phyloP scores from a whole-genome alignment of 2,888 invertebrate species.

The Exephanes ischioxanthus region DNA sequence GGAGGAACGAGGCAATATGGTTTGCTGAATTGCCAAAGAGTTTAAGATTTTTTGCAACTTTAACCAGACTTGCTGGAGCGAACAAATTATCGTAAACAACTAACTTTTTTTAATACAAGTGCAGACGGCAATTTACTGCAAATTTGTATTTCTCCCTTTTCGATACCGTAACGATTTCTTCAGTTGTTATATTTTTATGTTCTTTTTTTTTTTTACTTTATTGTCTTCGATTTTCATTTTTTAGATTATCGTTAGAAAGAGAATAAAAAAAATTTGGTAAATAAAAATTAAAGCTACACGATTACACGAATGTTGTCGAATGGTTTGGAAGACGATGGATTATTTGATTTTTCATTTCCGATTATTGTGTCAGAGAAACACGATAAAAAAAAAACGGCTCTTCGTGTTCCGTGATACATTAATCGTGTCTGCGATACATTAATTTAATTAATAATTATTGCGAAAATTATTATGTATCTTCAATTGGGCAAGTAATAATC shows the following conservation, averaged over 20 bases:
- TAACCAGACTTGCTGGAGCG: too few relatives aligned
- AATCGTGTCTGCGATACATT: conserved; percentile 3
- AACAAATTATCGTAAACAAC: too few relatives aligned
- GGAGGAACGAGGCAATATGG: too few relatives aligned
- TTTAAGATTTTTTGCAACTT: too few relatives aligned
- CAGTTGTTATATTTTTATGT: too few relatives aligned
- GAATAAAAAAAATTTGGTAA: neutral
- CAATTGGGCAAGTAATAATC: conserved; percentile 83
- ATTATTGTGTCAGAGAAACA: conserved; percentile 38
- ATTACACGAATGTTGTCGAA: conserved; percentile 19
- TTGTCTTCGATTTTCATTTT: neutral
- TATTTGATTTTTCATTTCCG: conserved; percentile 24
- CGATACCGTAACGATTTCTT: too few relatives aligned
- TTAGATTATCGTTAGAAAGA: neutral
- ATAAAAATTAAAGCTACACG: conserved; percentile 9
- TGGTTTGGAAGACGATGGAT: conserved; percentile 49
- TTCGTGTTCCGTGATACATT: neutral
- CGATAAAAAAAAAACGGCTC: conserved; percentile 6
- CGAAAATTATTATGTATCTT: conserved; percentile 33
- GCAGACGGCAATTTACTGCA: too few relatives aligned
- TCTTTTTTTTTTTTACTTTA: neutral
- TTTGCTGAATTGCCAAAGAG: too few relatives aligned
- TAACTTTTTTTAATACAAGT: too few relatives aligned
- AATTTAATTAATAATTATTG: conserved; percentile 1
- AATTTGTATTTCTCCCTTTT: too few relatives aligned